Base-by-base conservation (phyloP, 2,113 vertebrate species). In the Pelobates fuscus region DNA sequence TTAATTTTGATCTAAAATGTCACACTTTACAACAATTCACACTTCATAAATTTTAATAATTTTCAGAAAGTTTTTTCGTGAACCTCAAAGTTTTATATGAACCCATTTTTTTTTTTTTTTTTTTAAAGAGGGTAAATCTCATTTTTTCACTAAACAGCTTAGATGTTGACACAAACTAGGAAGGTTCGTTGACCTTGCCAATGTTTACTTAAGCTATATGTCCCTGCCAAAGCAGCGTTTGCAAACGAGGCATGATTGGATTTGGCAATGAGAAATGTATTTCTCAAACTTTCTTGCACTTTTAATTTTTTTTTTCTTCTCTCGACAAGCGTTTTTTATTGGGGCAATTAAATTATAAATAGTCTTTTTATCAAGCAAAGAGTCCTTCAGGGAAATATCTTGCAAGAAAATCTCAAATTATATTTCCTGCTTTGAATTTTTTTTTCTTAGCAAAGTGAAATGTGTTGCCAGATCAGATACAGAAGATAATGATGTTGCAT, bases 261-360 rank as follows among this genome's bases (percentile, higher is more conserved):
- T 71, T 21, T 67, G 55, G 55, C 54, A 29, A 27, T 15, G 2
- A 20, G 18, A 59, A 37, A 46, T 75, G 18, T 58, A 24, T 59
- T 44, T 59, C 12, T 64, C 24, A 58, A 58, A 37, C 64, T 21
- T 23, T 14, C 55, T 27, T 27, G 18, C 61, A 20, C 46, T 67
- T 63, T 67, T 27, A 59, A 27, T 37, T 60, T 46, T 17, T 49
- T 2, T 49, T 17, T 49, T 17, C 15, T 17, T 49, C 44, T 15
- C 29, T 60, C 55, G 49, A 49, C 43, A 67, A 8, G 26, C 29
- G 67, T 37, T 41, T 61, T 77, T 77, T 77, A 77, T 77, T 68
- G 57, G 26, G 11, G 73, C 65, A 67, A 77, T 77, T 75, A 68
- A 30, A 77, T 61, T 77, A 77, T 77, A 77, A 68, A 77, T 77